Base-by-base conservation (phyloP, 1,140 invertebrate genomes). In the Rhagoletis pomonella region DNA sequence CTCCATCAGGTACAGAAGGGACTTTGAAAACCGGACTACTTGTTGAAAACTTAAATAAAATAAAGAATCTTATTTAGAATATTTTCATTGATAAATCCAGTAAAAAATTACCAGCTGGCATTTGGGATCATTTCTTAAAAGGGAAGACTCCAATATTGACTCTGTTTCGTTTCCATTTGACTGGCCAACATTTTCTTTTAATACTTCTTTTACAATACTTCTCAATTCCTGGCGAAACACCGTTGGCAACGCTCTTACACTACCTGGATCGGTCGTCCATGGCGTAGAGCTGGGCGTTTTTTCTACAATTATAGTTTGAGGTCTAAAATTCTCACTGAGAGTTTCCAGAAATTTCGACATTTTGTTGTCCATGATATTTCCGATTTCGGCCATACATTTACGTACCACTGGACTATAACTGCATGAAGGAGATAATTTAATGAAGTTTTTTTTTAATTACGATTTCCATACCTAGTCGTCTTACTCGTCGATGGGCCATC, bases 381-480 rank as follows among this genome's bases (percentile, higher is more conserved):
- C 87, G 17, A 88, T 47, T 44, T 85, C 87, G 6, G 19, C 65
- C 44, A 88, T 81, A 85, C 64, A 88, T 81, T 87, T 88, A 1
- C 84, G 85, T 14, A 89, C 84, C 19, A 89, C n/a, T 19, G 88
- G 88, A 86, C 88, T 89, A 85, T 87, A 87, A 87, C 86, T 89
- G 47, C 29, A 55, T 65, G 73, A 14, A 86, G 64, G 59, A 77
- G 14, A 69, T 69, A 85, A 87, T 9, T 1, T 77, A 42, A 12
- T 85, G 42, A 44, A 39, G 29, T 60, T 14, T 55, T 14, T 85
- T 65, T 29, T 2, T 6, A 10, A 62, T 64, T 77, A 19, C 47
- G 44, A 59, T 81, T 7, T 50, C n/a, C 44, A 62, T 85, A 88
- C 88, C 86, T 88, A 4, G 58, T 44, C 29, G 55, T 14, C 17